Base-by-base conservation (phyloP, 2,113 vertebrate species). In the Myanophis thanlyinensis region DNA sequence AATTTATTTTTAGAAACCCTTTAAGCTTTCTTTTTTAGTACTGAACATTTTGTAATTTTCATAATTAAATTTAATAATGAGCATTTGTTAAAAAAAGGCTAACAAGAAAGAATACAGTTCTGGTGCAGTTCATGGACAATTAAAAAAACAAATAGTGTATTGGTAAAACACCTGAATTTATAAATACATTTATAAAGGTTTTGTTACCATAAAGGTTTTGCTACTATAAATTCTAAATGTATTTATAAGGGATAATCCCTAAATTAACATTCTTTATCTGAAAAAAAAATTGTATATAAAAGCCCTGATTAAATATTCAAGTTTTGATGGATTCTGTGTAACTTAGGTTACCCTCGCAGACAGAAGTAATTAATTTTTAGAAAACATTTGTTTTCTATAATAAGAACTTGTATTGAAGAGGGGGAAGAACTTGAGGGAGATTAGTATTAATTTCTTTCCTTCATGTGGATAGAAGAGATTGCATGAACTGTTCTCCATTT, bases 361-460 rank as follows among this genome's bases (percentile, higher is more conserved):
- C 35, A 35, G 22, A 59, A 27, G 85, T 62, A 11, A 35, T 22
- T 9, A 49, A 3, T 20, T 87, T 56, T 48, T 11, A 62, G 27
- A 18, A 87, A 46, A 51, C 91, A 86, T 88, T 94, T 95, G 93
- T 89, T 91, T 94, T 93, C 2, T 6, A 30, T 53, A 88, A 88
- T 0, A 0, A 91, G 52, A 62, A 85, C 73, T 84, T 88, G n/a
- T 25, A 51, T 46, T 94, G 7, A n/a, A 48, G 49, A 44, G 88
- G 12, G 1, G 23, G 44, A 30, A 27, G 25, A 27, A 59, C 35
- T 22, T 22, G 59, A 90, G 40, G 89, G 40, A 25, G 46, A 47
- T 87, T 88, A 93, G 90, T 80, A 73, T 53, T 91, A 94, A 52
- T 52, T 73, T 94, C 96, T 98, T 96, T 96, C 94, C 94, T 96